Evolutionary conservation across 2,888 invertebrate genomes (phyloP).

Genomic region (Leptinotarsa rubiginosa): DNA sequence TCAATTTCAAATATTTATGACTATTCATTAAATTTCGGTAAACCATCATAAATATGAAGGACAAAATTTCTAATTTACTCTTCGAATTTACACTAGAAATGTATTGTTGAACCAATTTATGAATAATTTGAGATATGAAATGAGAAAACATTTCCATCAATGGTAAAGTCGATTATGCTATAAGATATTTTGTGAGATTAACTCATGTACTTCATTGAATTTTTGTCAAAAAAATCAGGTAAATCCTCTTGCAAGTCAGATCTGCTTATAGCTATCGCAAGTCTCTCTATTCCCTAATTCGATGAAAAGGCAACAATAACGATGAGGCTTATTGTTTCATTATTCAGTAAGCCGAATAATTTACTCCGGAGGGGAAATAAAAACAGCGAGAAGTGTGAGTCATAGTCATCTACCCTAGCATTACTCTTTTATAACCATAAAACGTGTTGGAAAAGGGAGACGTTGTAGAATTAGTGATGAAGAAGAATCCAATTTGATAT

Average conservation of each 20-base stretch:
- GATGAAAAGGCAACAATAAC: conserved; percentile 14
- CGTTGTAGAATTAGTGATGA: not conserved
- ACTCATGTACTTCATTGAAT: no score
- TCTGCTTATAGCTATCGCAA: conserved; percentile 24
- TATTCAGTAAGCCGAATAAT: conserved; percentile 36
- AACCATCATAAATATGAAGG: no score
- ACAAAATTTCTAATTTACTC: no score
- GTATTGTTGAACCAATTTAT: no score
- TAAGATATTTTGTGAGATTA: no score
- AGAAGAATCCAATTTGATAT: not conserved
- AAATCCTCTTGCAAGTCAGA: conserved; percentile 28
- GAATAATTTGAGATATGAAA: no score
- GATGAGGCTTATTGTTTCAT: conserved; percentile 25
- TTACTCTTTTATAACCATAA: conserved; percentile 36
- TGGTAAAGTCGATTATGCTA: no score
- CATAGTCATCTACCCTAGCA: conserved; percentile 27
- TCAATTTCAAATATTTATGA: no score
- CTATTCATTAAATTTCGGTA: no score
- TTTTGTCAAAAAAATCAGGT: conserved; percentile 14
- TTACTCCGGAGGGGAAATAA: conserved; percentile 26
- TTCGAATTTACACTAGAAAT: no score
- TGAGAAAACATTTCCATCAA: no score
- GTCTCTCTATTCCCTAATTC: conserved; percentile 12
- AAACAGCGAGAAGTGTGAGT: conserved; percentile 36
- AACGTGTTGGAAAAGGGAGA: conserved; percentile 24